A percentile compares a stretch with the other conserved stretches of the same genome.
Conservation (phyloP, 2,888 invertebrate species). For the Eristalis tenax region DNA sequence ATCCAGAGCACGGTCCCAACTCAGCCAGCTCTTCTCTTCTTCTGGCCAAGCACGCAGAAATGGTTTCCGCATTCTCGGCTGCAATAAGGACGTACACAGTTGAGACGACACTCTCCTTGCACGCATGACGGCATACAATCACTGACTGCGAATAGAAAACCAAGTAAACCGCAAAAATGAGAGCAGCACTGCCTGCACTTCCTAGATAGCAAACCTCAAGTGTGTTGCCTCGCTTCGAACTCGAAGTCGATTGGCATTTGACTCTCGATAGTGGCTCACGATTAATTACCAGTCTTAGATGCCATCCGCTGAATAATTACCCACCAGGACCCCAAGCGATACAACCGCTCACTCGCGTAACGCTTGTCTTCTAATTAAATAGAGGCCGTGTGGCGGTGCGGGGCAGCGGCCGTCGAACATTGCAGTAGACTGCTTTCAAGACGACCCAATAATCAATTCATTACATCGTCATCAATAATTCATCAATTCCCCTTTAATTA, state of each 20-base stretch:
- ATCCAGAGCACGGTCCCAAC: neutral
- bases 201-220: constrained; percentile 31
- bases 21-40: neutral
- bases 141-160: constrained; percentile 38
- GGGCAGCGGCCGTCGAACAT: neutral
- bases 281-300: constrained; percentile 68
- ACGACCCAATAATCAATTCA: constrained; percentile 67
- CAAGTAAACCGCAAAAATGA: constrained; percentile 58
- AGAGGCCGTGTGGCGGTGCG: neutral
- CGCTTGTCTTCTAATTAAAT: constrained; percentile 53
- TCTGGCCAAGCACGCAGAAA: constrained; percentile 4
- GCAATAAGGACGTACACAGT: constrained; percentile 19
- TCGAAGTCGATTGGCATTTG: constrained; percentile 10
- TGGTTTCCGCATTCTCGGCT: constrained; percentile 59
- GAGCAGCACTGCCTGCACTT: constrained; percentile 28
- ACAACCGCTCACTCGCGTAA: neutral
- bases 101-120: neutral
- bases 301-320: constrained; percentile 66
- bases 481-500: constrained; percentile 69
- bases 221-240: neutral
- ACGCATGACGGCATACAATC: constrained; percentile 58
- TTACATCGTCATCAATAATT: constrained; percentile 70
- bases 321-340: constrained; percentile 21
- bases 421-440: neutral
- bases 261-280: constrained; percentile 46